Base-by-base conservation (phyloP, 1,140 invertebrate genomes). In the Pogonus chalceus region DNA sequence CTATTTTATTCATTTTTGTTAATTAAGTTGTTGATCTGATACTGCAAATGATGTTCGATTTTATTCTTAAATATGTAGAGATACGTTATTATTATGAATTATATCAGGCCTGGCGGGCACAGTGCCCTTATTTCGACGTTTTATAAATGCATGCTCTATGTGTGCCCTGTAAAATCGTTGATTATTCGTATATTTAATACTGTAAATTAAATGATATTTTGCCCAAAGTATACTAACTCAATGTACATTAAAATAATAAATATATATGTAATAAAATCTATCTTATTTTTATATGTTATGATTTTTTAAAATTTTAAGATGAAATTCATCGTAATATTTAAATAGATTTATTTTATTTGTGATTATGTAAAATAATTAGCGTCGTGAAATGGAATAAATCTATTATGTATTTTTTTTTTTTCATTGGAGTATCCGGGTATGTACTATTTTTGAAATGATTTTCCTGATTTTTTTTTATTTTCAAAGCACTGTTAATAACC, bases 211-310 rank as follows among this genome's bases (percentile, higher is more conserved):
- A 39, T 7, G 51, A 55, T 20, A 26, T 52, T 52, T 59, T 62
- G 58, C 58, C 61, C 60, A 63, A 62, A 64, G 59, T 65, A 65
- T 63, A 63, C 59, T 62, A 63, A 65, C 62, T 62, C 23, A 21
- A 49, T 22, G 23, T 49, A 49, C 23, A 49, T 49, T 49, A 43
- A 43, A 43, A 12, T 51, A 23, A 51, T 31, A 51, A 31, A 51
- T 51, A 51, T 51, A 31, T 26, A 31, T 26, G 23, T 35, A 51
- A 31, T 23, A 50, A 21, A 9, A 16, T 50, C 2, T 50, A 31
- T 14, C 26, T 43, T 12, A 43, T 43, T 12, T 43, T 43, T 43
- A 7, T 31, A 7, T 31, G 14, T 31, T 31, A 14, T 31, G 4
- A 31, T 31, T 31, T 31, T 31, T n/a, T n/a, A n/a, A n/a, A n/a